Base-by-base conservation (phyloP, 2,797 vertebrate genomes). In the Varecia variegata region DNA sequence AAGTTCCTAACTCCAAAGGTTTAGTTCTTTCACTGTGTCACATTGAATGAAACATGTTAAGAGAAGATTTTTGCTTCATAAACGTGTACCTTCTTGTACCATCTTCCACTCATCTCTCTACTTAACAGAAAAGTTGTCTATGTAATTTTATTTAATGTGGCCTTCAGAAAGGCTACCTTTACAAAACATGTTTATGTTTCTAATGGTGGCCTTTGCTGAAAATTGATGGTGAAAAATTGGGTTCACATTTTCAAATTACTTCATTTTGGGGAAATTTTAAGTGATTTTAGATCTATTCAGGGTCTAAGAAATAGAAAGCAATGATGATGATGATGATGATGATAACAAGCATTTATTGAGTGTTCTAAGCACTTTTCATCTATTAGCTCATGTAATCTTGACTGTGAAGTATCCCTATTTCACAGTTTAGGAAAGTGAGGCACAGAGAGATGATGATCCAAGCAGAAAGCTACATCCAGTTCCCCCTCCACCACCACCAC, bases 261-360 rank as follows among this genome's bases (percentile, higher is more conserved):
- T 90, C 47, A 50, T 77, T 94, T 96, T 90, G 60, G 11, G 91
- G 74, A 92, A 95, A 95, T 27, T 52, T 21, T 47, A 92, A 73
- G 35, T 91, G 14, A 71, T 67, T 88, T 86, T n/a, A 86, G 20
- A 86, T 71, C n/a, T 71, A 71, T 40, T 92, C 25, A 71, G 67
- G 32, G 45, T 32, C 43, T 14, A 87, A 94, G 52, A 94, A 93
- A 50, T 21, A 50, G 50, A 93, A 94, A 70, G 27, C 7, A 7
- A 76, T n/a, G 30, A 32, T 12, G 76, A 45, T 52, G 17, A 38
- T 27, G 9, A 45, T 30, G 13, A 56, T 52, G 43, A 58, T 58
- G 56, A 25, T 25, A 9, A 88, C 27, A 47, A 60, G 15, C 56
- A 91, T 43, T 14, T 89, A 45, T 4, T 50, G 27, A 50, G 47